Base-by-base conservation (phyloP, 2,888 invertebrate genomes). In the Chirona hameri region DNA sequence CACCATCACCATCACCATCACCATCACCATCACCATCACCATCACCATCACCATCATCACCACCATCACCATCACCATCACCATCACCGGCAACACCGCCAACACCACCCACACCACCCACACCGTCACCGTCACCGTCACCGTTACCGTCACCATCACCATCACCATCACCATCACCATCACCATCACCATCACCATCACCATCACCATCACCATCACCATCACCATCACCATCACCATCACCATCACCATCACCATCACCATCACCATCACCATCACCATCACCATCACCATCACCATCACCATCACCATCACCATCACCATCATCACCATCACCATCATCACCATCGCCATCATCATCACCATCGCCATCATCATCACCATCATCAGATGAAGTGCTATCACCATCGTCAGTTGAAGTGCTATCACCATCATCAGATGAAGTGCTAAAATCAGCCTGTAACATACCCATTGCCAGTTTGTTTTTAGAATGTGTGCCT, bases 221-320 rank as follows among this genome's bases (percentile, higher is more conserved):
- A 29, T 31, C 79, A 79, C 29, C 29, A 29, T 31, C 79, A 79
- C 79, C 24, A 21, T 27, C 79, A 79, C 31, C 79, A 79, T 31
- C 79, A 79, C n/a, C 79, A 79, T 27, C 79, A 79, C 79, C 79
- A 79, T 27, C 79, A 79, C n/a, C 79, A 79, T 31, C 79, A 79
- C 79, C 79, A 79, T 79, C 79, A 79, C n/a, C 79, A 79, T n/a
- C 79, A 79, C n/a, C 79, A 79, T 79, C 79, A 79, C n/a, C 79
- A 79, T 27, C 79, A 79, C n/a, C 79, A 79, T 79, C 79, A 79
- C n/a, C 79, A 79, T 79, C 79, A 79, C n/a, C 79, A 79, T 27
- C 79, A 79, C 79, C 79, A 79, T 27, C 79, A 79, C 79, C 79
- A 79, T 27, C 79, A 79, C n/a, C 79, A 79, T 27, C 79, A 79